Evolutionary conservation across 37 sponge, comb jelly and placozoan genomes (phyloP), one percentile per base, ranked within the genome.

Genomic region (Crambe crambe): DNA sequence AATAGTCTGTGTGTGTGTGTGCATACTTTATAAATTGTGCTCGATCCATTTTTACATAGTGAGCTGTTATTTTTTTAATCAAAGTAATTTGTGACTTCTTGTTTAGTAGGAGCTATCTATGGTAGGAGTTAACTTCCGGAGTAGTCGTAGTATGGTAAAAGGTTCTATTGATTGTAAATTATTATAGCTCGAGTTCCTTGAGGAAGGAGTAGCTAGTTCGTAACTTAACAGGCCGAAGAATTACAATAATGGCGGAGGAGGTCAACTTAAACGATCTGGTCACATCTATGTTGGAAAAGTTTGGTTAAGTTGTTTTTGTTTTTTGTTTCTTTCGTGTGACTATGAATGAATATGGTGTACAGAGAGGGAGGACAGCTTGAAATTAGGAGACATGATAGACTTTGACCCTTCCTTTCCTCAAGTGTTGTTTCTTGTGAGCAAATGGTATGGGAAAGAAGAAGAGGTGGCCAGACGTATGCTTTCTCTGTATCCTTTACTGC

Each of bases 341-440:
- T 47, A 47, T 47, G 6, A 47, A 6, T 47, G 12, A 15, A 47
- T 47, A 47, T 47, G 12, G 6, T 47, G 51, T 47, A 12, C 51
- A 47, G 51, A 47, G 51, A 47, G 12, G 12, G 63, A 62, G n/a
- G n/a, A n/a, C n/a, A n/a, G n/a, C n/a, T n/a, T n/a, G n/a, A n/a
- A n/a, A n/a, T 67, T 67, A 15, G 21, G 4, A 9, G 66, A 21
- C 39, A n/a, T 47, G 65, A 34, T 20, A 18, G 86, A 76, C 42
- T 76, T 79, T 56, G 80, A 90, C 54, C 80, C 82, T 21, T 59
- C 77, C 62, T 68, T 75, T 36, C 85, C 85, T 20, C 65, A 65
- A 26, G 86, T 81, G 63, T 56, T 75, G 41, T 29, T 81, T 26
- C 42, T 72, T 21, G 56, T 77, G 77, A 37, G 42, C 42, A 81